Percentiles rank a stretch among this genome's conserved stretches.
Conservation (phyloP, 1,140 invertebrate genomes). For the Euura lappo region DNA sequence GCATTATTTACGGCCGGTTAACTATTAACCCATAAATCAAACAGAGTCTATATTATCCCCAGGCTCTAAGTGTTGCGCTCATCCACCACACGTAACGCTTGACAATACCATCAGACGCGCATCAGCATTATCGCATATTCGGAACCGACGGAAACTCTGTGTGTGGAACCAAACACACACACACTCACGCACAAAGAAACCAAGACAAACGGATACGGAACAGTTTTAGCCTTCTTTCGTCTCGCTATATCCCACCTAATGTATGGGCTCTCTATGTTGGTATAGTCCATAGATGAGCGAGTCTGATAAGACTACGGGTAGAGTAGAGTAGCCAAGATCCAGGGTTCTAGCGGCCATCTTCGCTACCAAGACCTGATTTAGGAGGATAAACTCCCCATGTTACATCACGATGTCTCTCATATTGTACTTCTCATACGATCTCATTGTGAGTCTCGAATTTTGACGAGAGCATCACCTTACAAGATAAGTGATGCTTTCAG, state of each 20-base stretch:
- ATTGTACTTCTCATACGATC: too few relatives aligned
- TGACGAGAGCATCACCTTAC: too few relatives aligned
- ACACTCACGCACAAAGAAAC: too few relatives aligned
- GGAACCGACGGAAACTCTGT: too few relatives aligned
- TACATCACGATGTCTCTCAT: too few relatives aligned
- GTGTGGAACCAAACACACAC: too few relatives aligned
- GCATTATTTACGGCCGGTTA: constrained; percentile 61
- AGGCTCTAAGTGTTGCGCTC: background rate
- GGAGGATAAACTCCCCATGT: background rate
- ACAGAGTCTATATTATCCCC: constrained; percentile 44
- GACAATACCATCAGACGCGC: too few relatives aligned
- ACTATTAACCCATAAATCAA: constrained; percentile 62
- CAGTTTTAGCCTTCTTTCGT: background rate
- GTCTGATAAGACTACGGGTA: background rate
- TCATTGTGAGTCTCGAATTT: too few relatives aligned
- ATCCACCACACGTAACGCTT: too few relatives aligned
- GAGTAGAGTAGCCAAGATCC: background rate
- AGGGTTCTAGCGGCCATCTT: background rate
- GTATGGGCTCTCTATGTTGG: background rate
- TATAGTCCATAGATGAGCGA: background rate
- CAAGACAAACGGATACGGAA: background rate
- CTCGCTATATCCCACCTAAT: background rate
- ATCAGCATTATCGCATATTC: too few relatives aligned
- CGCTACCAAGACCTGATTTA: background rate
- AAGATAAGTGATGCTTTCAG: too few relatives aligned